phyloP scores from a whole-genome alignment of 35 echinoderm and acorn worm genomes.

The Ophioderma brevispina region DNA sequence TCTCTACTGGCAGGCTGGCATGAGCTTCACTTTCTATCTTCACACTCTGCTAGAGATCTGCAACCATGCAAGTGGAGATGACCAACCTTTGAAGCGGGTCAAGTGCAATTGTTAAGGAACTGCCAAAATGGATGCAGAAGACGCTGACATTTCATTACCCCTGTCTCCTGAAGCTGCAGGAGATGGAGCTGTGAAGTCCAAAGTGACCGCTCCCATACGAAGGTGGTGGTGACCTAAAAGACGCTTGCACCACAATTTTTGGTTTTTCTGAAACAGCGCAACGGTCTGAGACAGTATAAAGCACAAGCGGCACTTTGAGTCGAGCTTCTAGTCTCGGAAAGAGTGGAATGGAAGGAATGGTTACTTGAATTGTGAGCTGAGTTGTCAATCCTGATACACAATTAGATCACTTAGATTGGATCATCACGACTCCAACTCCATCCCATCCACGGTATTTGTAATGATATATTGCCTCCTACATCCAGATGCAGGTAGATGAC shows the following conservation, averaged over 20 bases:
- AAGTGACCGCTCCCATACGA: neutral
- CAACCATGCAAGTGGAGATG: conserved; percentile 75
- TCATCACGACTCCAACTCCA: conserved; percentile 78
- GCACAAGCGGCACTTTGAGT: conserved; percentile 41
- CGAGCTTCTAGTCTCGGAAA: conserved; percentile 24
- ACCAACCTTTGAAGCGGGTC: conserved; percentile 55
- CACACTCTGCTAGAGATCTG: conserved; percentile 94
- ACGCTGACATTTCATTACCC: neutral
- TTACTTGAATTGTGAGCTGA: conserved; percentile 80
- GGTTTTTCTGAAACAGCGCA: neutral
- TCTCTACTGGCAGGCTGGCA: conserved; percentile 88
- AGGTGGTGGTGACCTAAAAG: neutral
- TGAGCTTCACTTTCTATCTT: conserved; percentile 98
- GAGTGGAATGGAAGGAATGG: conserved; percentile 46
- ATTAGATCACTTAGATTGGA: conserved; percentile 59
- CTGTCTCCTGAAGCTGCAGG: neutral
- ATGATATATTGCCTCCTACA: conserved; percentile 83
- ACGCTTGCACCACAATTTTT: too few relatives aligned
- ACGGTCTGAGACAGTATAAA: conserved; percentile 69
- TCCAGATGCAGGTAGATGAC: conserved; percentile 68
- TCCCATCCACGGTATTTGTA: conserved; percentile 91
- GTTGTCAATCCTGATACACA: conserved; percentile 63
- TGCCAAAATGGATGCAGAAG: conserved; percentile 10
- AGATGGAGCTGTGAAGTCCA: conserved; percentile 4
- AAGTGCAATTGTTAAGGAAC: conserved; percentile 63